Evolutionary conservation across 2,888 invertebrate species (phyloP), one percentile per base, ranked within the genome.

Genomic region (Chironomus tentans): DNA sequence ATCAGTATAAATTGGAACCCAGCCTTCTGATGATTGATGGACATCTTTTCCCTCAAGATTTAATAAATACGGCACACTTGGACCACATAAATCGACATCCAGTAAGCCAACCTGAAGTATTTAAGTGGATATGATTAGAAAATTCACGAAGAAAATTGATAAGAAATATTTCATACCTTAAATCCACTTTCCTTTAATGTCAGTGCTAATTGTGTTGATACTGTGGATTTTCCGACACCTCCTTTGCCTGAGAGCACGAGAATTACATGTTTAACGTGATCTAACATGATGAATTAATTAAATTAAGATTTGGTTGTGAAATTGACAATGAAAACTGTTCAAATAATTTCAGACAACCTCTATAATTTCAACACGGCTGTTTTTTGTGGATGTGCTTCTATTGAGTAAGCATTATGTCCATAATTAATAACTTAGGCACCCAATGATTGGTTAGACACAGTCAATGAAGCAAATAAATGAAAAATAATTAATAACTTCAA

Each of bases 231-330:
- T 13, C 99, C 99, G 28, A 99, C 99, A 61, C 99, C 99, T 24
- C 99, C 99, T 87, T 99, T 99, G 1, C 99, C 99, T 1, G 98
- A 98, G 72, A 99, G 86, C n/a, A 99, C 90, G 79, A 99, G 86
- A 80, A 99, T 89, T 62, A 95, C 87, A 82, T 93, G 91, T 83
- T 94, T 94, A 5, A 95, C 92, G 78, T 88, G 87, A 73, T 92
- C 90, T 79, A 94, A 85, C 92, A 93, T 93, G n/a, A n/a, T n/a
- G n/a, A 78, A 78, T 82, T 68, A 18, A 18, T 18, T 56, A 18
- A 15, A 56, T 56, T 15, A 50, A 13, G n/a, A 13, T 50, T 1
- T 50, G 13, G 10, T 38, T 38, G 38, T 38, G 10, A 38, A 38
- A 38, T 38, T 2, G 10, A 10, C 38, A 1, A 10, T 38, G 38